Evolutionary conservation across 2,113 vertebrate genomes (phyloP).

Genomic region (Pituophis catenifer): DNA sequence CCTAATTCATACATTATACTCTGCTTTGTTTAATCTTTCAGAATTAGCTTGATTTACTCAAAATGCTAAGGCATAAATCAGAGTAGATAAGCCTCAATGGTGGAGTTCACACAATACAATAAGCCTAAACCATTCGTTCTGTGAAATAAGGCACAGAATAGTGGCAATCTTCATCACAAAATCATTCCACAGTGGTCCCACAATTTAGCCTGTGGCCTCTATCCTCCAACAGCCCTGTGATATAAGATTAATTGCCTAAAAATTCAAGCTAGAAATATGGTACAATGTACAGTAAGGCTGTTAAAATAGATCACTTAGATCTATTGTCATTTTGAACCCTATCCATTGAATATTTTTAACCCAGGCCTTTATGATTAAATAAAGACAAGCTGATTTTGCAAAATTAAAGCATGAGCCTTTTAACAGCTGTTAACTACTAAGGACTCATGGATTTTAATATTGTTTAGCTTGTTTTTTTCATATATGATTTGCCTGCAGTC

Average conservation of each 20-base stretch:
- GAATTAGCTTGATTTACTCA: neutral
- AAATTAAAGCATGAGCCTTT: neutral
- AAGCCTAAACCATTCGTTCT: neutral
- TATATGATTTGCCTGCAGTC: neutral
- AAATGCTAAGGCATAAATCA: neutral
- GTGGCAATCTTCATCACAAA: neutral
- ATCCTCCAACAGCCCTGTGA: neutral
- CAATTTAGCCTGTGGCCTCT: neutral
- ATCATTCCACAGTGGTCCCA: neutral
- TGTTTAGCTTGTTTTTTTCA: neutral
- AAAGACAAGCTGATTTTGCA: neutral
- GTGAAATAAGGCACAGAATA: neutral
- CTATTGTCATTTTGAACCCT: neutral
- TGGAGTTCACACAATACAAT: neutral
- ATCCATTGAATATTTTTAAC: neutral
- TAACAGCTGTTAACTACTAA: neutral
- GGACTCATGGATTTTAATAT: neutral
- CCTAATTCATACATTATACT: neutral
- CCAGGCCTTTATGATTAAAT: neutral
- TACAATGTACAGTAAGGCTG: neutral
- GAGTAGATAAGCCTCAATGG: neutral
- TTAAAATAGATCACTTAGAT: neutral
- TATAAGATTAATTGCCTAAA: neutral
- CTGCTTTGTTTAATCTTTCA: neutral
- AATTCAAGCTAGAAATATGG: neutral